These are phyloP conservation scores for Beaufortia kweichowensis DNA, from an alignment of 2,113 vertebrate genomes.

Conservation along the genomic window DNA sequence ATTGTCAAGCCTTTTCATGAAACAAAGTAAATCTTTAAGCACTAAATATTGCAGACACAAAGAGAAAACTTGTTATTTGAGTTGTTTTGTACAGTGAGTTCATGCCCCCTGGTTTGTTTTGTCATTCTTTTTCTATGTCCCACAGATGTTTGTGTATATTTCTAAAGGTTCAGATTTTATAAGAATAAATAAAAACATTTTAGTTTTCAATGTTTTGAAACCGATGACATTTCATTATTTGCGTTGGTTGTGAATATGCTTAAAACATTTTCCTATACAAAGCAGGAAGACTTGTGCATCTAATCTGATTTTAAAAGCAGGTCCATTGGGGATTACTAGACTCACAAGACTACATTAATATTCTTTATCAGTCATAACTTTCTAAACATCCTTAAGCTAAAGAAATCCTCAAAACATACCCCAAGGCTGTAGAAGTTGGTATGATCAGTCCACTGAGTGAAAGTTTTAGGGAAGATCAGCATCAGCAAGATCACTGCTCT, in stretches of 20 bases:
- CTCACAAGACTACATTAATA: background rate
- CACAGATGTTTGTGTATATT: constrained; percentile 77
- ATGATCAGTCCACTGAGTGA: background rate
- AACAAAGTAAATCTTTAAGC: constrained; percentile 84
- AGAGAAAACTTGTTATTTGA: constrained; percentile 44
- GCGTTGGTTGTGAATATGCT: background rate
- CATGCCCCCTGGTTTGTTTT: constrained; percentile 64
- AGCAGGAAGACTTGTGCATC: background rate
- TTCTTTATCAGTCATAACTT: background rate
- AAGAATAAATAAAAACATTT: constrained; percentile 87
- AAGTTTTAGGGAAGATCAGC: background rate
- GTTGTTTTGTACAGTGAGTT: constrained; percentile 72
- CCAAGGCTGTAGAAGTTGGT: background rate
- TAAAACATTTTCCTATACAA: background rate
- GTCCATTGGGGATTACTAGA: background rate
- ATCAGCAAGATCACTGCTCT: no score
- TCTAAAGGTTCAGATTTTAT: constrained; percentile 90
- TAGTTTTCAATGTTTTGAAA: constrained; percentile 78
- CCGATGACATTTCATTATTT: constrained; percentile 44
- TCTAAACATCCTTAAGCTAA: background rate
- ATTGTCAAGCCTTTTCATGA: constrained; percentile 84
- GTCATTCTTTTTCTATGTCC: constrained; percentile 64
- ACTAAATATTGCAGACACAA: constrained; percentile 76
- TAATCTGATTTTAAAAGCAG: background rate
- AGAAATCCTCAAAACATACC: background rate